These are phyloP conservation scores for Athripsodes cinereus DNA, from an alignment of 2,888 invertebrate species.

Conservation along the genomic window DNA sequence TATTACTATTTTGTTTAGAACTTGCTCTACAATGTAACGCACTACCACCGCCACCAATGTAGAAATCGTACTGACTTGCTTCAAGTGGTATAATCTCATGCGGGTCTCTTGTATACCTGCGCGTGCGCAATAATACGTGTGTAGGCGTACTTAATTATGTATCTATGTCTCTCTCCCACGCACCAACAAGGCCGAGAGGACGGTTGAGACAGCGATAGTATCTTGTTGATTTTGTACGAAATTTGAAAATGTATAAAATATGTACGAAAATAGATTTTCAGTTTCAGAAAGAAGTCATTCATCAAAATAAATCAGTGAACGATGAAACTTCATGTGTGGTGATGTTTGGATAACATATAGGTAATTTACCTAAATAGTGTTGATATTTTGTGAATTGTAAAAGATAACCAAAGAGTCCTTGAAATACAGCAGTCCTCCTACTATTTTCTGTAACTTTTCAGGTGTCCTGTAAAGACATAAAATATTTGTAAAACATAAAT, in stretches of 20 bases:
- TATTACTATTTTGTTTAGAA: background rate
- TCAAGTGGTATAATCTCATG: conserved; percentile 9
- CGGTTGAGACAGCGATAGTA: conserved; percentile 14
- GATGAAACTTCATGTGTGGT: no score
- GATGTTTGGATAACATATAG: no score
- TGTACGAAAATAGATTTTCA: conserved; percentile 19
- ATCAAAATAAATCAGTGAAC: conserved; percentile 17
- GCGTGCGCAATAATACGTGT: conserved; percentile 42
- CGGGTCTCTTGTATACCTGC: conserved; percentile 32
- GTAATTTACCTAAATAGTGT: no score
- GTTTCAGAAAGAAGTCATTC: conserved; percentile 20
- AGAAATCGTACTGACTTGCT: conserved; percentile 1
- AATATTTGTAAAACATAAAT: no score
- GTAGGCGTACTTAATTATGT: conserved; percentile 46
- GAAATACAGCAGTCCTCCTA: no score
- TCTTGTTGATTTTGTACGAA: conserved; percentile 16
- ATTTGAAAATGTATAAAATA: conserved; percentile 24
- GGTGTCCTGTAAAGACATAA: no score
- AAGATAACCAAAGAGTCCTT: no score
- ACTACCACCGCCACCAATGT: background rate
- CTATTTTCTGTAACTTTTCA: no score
- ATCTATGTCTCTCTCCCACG: conserved; percentile 39
- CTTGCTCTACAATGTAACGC: background rate
- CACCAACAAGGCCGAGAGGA: conserved; percentile 7
- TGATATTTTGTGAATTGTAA: no score